These are phyloP conservation scores for Leucophenga montana DNA, from an alignment of 2,888 invertebrate genomes.

Conservation along the genomic window DNA sequence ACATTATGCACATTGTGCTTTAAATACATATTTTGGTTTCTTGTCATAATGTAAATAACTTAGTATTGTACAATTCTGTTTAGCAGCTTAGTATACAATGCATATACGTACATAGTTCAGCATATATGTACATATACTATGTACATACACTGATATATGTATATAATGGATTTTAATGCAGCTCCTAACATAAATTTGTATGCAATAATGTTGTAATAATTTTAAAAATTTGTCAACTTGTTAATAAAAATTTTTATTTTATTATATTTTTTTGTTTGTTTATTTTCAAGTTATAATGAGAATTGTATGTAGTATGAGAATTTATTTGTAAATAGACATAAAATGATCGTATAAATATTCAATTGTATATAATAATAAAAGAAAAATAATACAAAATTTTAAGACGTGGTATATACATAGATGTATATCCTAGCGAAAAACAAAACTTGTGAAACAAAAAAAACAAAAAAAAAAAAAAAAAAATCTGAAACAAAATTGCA, in stretches of 20 bases:
- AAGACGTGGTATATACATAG: neutral
- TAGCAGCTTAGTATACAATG: too few relatives aligned
- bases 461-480: neutral
- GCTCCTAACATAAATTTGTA: neutral
- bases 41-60: too few relatives aligned
- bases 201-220: neutral
- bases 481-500: slow-evolving; percentile 17
- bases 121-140: too few relatives aligned
- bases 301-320: too few relatives aligned
- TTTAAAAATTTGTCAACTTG: neutral
- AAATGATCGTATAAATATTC: slow-evolving; percentile 47
- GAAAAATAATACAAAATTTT: slow-evolving; percentile 19
- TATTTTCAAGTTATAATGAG: too few relatives aligned
- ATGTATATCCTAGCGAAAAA: neutral
- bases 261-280: too few relatives aligned
- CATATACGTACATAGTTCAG: too few relatives aligned
- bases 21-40: too few relatives aligned
- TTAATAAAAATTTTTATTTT: too few relatives aligned
- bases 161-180: neutral
- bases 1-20: too few relatives aligned
- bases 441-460: neutral
- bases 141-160: too few relatives aligned
- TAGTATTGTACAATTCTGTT: too few relatives aligned
- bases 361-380: slow-evolving; percentile 50
- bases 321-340: slow-evolving; percentile 36